Percentiles rank a stretch among this genome's conserved stretches.
These are phyloP conservation scores for Nannospalax galili DNA, from an alignment of 2,113 vertebrate species.

Conservation along the genomic window DNA sequence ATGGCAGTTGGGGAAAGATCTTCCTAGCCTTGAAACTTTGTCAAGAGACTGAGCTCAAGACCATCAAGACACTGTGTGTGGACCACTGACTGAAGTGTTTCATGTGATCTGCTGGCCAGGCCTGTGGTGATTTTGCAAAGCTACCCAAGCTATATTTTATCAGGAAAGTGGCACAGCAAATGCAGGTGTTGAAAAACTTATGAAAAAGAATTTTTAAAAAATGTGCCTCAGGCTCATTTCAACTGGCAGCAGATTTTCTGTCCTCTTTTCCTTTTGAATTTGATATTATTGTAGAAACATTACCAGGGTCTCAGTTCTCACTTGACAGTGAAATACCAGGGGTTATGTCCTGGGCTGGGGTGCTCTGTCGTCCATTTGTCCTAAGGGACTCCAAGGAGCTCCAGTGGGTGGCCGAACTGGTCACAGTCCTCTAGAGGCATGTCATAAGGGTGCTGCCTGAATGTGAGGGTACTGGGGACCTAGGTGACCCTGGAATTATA, in stretches of 20 bases:
- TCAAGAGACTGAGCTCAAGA: not conserved
- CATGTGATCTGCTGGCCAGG: not conserved
- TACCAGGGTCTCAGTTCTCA: not conserved
- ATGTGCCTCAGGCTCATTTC: not conserved
- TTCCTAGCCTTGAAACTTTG: not conserved
- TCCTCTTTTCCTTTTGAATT: not conserved
- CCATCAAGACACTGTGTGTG: not conserved
- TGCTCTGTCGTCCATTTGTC: not conserved
- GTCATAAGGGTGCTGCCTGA: not conserved
- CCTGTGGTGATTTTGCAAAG: not conserved
- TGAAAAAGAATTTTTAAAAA: not conserved
- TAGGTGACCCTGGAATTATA: rapidly evolving
- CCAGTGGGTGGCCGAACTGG: rapidly evolving
- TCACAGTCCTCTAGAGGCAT: too few relatives aligned
- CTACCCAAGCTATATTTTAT: not conserved
- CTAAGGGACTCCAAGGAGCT: rapidly evolving
- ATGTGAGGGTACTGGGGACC: not conserved
- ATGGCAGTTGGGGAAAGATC: not conserved
- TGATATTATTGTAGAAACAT: not conserved
- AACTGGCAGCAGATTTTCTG: not conserved
- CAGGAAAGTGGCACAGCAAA: not conserved
- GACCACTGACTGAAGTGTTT: not conserved
- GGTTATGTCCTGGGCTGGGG: rapidly evolving
- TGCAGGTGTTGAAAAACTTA: conserved; percentile 58
- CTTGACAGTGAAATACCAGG: not conserved